Conservation (phyloP, 2,113 vertebrate genomes). For the Osmerus mordax region DNA sequence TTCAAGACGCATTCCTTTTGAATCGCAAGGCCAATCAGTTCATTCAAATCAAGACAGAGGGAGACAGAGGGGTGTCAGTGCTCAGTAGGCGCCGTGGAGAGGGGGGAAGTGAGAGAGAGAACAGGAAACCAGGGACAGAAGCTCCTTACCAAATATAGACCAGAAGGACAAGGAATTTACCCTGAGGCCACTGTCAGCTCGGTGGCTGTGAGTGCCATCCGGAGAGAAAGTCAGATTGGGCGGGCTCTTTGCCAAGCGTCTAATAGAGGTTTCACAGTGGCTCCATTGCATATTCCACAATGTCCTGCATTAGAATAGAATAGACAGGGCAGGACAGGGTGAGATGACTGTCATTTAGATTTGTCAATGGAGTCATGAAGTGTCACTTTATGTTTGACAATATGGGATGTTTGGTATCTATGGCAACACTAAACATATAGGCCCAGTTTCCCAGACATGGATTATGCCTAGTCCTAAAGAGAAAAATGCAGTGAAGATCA, state of each 20-base stretch:
- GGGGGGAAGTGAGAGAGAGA: not conserved
- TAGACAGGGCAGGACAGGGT: no score
- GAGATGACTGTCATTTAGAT: no score
- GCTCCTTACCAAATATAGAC: slow-evolving; percentile 11
- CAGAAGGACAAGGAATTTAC: slow-evolving; percentile 2
- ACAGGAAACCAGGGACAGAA: not conserved
- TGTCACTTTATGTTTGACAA: no score
- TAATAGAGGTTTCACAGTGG: not conserved
- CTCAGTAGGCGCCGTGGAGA: not conserved
- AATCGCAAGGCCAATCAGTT: not conserved
- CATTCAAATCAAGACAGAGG: not conserved
- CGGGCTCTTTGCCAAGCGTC: not conserved
- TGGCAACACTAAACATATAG: no score
- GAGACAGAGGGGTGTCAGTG: not conserved
- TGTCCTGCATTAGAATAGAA: no score
- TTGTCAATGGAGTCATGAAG: no score
- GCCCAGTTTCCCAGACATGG: no score
- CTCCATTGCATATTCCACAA: no score
- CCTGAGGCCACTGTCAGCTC: not conserved
- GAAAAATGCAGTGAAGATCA: no score
- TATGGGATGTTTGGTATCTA: no score
- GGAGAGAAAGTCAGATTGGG: not conserved
- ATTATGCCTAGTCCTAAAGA: no score
- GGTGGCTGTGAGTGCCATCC: not conserved
- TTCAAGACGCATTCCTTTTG: not conserved